A percentile compares a stretch with the other conserved stretches of the same genome.
Evolutionary conservation across 2,888 invertebrate genomes (phyloP).

Genomic region (Aphrophora alni): DNA sequence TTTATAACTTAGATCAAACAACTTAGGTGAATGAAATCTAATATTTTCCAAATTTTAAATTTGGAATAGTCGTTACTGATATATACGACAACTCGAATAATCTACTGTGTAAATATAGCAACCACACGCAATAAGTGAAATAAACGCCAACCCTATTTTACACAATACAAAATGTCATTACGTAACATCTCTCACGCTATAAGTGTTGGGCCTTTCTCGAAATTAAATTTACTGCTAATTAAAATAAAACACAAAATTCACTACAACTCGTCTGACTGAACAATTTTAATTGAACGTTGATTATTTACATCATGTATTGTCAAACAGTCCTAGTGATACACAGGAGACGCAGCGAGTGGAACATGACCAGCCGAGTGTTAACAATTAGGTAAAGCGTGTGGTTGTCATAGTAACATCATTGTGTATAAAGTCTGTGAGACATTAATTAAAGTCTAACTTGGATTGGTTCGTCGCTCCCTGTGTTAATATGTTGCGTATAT

Average conservation of each 20-base stretch:
- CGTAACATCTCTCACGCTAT: too few relatives aligned
- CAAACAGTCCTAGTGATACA: neutral
- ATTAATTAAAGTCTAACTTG: neutral
- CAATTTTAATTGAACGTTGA: neutral
- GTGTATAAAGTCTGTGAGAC: neutral
- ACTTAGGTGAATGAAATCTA: too few relatives aligned
- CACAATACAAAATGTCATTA: too few relatives aligned
- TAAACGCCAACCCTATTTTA: too few relatives aligned
- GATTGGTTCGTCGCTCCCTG: neutral
- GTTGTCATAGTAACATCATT: neutral
- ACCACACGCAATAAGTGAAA: too few relatives aligned
- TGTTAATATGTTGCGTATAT: neutral
- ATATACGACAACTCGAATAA: too few relatives aligned
- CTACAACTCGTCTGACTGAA: neutral
- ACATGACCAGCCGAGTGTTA: neutral
- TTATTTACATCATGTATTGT: neutral
- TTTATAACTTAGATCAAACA: too few relatives aligned
- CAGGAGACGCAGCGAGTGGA: neutral
- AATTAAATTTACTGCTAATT: neutral
- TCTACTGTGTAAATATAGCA: too few relatives aligned
- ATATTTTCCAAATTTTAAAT: too few relatives aligned
- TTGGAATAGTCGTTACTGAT: too few relatives aligned
- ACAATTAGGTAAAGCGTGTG: neutral
- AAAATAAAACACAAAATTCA: neutral
- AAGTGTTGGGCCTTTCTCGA: too few relatives aligned